A percentile compares a stretch with the other conserved stretches of the same genome.
Evolutionary conservation across 2,797 vertebrate species (phyloP).

Genomic region (Gobio occitaniae): DNA sequence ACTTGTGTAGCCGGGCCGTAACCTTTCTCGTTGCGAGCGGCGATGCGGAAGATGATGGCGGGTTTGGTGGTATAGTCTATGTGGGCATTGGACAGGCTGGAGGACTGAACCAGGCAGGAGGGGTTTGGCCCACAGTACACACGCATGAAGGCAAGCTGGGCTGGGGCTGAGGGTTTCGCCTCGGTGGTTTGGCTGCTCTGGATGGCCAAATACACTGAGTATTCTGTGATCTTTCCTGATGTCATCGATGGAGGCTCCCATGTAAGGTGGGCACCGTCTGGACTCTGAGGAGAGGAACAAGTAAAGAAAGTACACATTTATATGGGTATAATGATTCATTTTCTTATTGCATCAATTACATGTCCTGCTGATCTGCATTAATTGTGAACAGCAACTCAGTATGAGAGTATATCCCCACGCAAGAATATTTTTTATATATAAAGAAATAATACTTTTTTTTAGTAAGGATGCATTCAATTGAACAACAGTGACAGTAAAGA

Average conservation of each 20-base stretch:
- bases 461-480: background rate
- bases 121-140: conserved; percentile 95
- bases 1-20: conserved; percentile 96
- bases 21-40: conserved; percentile 95
- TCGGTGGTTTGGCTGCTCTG: conserved; percentile 90
- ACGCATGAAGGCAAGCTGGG: conserved; percentile 94
- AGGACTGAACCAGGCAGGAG: conserved; percentile 91
- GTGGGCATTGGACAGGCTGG: conserved; percentile 93
- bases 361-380: background rate
- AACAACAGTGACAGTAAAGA: background rate
- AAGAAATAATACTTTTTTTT: background rate
- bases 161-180: conserved; percentile 86
- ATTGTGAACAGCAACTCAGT: background rate
- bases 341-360: background rate
- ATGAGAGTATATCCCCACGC: too few species aligned
- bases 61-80: conserved; percentile 97
- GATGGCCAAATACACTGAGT: conserved; percentile 95
- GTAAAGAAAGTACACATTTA: background rate
- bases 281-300: conserved; percentile 76
- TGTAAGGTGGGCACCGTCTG: conserved; percentile 93
- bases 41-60: conserved; percentile 97
- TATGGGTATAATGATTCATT: background rate
- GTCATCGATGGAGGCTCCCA: conserved; percentile 97
- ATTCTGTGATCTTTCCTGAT: conserved; percentile 94
- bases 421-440: background rate